A percentile compares a stretch with the other conserved stretches of the same genome.
These are phyloP conservation scores for Rana temporaria DNA, from an alignment of 2,113 vertebrate species.

Conservation along the genomic window DNA sequence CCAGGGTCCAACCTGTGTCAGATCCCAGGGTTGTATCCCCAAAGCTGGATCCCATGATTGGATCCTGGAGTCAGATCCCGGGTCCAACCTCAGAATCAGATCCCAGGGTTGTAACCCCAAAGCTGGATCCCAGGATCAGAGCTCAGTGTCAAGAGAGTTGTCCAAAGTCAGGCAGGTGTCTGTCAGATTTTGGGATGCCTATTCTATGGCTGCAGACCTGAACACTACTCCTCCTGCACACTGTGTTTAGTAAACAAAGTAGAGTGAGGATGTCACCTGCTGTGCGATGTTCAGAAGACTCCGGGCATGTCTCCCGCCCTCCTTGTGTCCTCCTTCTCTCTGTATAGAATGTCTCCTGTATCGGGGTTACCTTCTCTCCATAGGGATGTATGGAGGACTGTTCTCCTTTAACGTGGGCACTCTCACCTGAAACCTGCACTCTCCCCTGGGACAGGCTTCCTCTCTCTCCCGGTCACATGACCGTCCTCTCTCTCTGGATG, in stretches of 20 bases:
- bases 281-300: background rate
- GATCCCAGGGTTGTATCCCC: too few relatives aligned
- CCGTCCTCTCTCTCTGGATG: slow-evolving; percentile 9
- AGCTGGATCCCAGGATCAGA: background rate
- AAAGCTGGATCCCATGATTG: too few relatives aligned
- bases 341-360: background rate
- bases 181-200: too few relatives aligned
- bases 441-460: slow-evolving; percentile 24
- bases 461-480: slow-evolving; percentile 47
- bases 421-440: slow-evolving; percentile 19
- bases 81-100: too few relatives aligned
- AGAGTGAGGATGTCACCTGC: background rate
- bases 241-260: background rate
- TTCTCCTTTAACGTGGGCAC: background rate
- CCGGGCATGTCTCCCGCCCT: background rate
- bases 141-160: background rate
- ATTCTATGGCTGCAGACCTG: background rate
- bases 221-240: background rate
- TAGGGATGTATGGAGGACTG: background rate
- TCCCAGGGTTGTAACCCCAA: too few relatives aligned
- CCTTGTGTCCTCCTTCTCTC: background rate
- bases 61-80: too few relatives aligned
- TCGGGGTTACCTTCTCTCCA: background rate
- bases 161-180: background rate
- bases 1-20: too few relatives aligned